Evolutionary conservation across 2,888 invertebrate genomes (phyloP).

Genomic region (Podabrus alpinus): DNA sequence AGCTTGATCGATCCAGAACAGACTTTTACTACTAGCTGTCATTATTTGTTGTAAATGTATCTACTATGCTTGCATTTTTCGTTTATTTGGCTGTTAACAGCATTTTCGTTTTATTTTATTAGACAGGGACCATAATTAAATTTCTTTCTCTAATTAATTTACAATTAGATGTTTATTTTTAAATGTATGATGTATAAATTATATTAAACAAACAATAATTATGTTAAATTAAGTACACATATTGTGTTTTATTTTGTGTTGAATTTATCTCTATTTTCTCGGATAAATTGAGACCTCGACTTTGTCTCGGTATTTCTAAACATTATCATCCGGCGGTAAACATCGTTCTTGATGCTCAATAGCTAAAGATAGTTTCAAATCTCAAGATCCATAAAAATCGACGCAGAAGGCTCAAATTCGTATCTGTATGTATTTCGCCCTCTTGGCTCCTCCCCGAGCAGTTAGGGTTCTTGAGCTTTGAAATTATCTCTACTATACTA

Average conservation of each 20-base stretch:
- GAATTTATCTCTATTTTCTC: no score
- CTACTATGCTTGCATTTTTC: constrained; percentile 12
- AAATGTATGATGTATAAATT: neutral
- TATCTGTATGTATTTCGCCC: no score
- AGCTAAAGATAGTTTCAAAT: no score
- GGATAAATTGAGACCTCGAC: no score
- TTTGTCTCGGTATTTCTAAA: no score
- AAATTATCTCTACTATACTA: no score
- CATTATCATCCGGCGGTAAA: no score
- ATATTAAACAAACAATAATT: neutral
- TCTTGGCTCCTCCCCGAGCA: no score
- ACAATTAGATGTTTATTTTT: neutral
- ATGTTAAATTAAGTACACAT: neutral
- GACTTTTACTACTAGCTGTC: neutral
- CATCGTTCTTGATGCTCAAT: no score
- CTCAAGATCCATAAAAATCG: no score
- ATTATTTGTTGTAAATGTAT: neutral
- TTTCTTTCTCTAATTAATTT: neutral
- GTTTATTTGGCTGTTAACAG: constrained; percentile 20
- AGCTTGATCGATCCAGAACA: neutral
- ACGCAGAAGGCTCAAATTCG: no score
- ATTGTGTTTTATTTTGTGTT: neutral
- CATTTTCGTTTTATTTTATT: neutral
- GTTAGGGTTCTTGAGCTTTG: no score
- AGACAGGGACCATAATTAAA: neutral